Percentiles rank a stretch among this genome's conserved stretches.
Evolutionary conservation across 2,113 vertebrate species (phyloP).

Genomic region (Piaya cayana): DNA sequence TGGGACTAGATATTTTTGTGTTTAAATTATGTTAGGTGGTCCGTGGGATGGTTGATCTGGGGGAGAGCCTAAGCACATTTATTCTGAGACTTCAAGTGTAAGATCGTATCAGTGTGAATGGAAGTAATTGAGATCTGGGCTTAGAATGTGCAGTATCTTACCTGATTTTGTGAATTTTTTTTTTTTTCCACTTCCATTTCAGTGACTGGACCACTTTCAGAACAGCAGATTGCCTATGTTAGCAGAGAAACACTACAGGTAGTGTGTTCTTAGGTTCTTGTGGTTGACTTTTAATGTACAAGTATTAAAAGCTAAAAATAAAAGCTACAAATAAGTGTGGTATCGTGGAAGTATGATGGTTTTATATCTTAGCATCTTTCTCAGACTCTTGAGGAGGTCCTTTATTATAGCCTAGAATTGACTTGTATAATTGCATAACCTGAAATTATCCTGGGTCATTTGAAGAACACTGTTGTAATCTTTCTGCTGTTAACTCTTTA

Average conservation of each 20-base stretch:
- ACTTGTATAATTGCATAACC: not conserved
- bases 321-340: not conserved
- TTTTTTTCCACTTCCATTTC: constrained; percentile 30
- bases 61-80: not conserved
- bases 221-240: constrained; percentile 98
- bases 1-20: not conserved
- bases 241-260: constrained; percentile 98
- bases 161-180: not conserved
- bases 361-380: not conserved
- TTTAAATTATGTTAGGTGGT: not conserved
- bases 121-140: not conserved
- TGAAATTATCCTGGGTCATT: not conserved
- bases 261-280: constrained; percentile 13
- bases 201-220: constrained; percentile 97
- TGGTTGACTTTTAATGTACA: not conserved
- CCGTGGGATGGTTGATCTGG: not conserved
- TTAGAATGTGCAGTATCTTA: not conserved
- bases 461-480: not conserved
- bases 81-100: not conserved
- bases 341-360: not conserved
- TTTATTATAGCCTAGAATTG: not conserved
- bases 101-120: not conserved
- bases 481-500: not conserved
- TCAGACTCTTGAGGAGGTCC: not conserved
- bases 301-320: not conserved